These are phyloP conservation scores for Abramis brama DNA, from an alignment of 2,113 vertebrate genomes.

Conservation along the genomic window DNA sequence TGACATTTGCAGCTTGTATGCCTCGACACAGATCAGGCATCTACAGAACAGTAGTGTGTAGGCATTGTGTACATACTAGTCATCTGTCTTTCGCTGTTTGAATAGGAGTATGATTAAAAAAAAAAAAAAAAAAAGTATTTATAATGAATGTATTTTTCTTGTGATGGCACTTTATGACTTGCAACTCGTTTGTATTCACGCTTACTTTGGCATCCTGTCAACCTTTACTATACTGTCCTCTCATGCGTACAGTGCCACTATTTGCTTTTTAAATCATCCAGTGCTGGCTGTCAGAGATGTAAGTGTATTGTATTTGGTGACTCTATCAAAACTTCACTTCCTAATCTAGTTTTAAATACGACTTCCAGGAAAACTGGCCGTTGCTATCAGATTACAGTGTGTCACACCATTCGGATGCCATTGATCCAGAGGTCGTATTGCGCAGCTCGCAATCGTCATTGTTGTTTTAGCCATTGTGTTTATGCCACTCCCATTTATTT, in stretches of 20 bases:
- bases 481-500: constrained; percentile 11
- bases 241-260: constrained; percentile 3
- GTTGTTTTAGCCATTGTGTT: constrained; percentile 22
- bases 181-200: background rate
- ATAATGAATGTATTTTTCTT: background rate
- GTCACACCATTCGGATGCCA: background rate
- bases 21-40: background rate
- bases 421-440: background rate
- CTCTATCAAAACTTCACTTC: background rate
- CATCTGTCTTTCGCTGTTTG: background rate
- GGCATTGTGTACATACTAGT: background rate
- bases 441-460: background rate
- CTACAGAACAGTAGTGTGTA: too few species aligned
- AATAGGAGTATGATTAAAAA: background rate
- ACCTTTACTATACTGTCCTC: background rate
- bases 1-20: constrained; percentile 12
- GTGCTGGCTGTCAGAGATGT: background rate
- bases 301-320: background rate
- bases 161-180: background rate
- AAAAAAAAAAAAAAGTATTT: too few species aligned
- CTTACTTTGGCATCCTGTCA: background rate
- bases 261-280: background rate
- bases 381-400: constrained; percentile 14
- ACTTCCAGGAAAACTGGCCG: background rate
- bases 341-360: constrained; percentile 1